Percentiles rank a stretch among this genome's conserved stretches.
phyloP scores from a whole-genome alignment of 1,140 invertebrate genomes.

The Andricus grossulariae region DNA sequence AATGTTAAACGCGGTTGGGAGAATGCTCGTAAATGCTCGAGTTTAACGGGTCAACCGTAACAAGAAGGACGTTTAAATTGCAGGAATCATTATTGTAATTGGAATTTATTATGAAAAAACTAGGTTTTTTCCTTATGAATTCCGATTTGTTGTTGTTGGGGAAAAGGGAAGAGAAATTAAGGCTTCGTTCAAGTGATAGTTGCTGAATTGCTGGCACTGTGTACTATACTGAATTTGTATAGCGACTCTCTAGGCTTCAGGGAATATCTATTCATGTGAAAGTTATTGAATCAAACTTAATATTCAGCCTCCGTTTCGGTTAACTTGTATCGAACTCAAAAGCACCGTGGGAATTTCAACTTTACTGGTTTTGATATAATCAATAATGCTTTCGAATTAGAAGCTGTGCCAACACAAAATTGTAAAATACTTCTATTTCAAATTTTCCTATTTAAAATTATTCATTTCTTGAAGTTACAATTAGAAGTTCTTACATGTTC shows the following conservation, averaged over 20 bases:
- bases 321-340: too few species aligned
- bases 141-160: background rate
- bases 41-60: constrained; percentile 21
- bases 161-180: background rate
- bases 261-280: constrained; percentile 41
- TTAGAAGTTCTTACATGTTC: too few species aligned
- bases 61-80: constrained; percentile 15
- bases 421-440: too few species aligned
- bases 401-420: too few species aligned
- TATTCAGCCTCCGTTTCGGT: constrained; percentile 43
- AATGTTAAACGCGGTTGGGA: constrained; percentile 25
- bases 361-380: too few species aligned
- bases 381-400: too few species aligned
- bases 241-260: constrained; percentile 8
- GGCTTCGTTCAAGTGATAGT: constrained; percentile 13
- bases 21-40: constrained; percentile 25
- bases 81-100: constrained; percentile 21
- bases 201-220: background rate
- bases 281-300: constrained; percentile 54
- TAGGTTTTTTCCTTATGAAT: background rate
- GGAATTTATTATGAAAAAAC: too few species aligned
- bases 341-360: too few species aligned
- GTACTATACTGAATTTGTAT: background rate
- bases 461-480: too few species aligned
- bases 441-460: too few species aligned